These are phyloP conservation scores for Drosophila repletoides DNA, from an alignment of 1,140 invertebrate genomes.

Conservation along the genomic window DNA sequence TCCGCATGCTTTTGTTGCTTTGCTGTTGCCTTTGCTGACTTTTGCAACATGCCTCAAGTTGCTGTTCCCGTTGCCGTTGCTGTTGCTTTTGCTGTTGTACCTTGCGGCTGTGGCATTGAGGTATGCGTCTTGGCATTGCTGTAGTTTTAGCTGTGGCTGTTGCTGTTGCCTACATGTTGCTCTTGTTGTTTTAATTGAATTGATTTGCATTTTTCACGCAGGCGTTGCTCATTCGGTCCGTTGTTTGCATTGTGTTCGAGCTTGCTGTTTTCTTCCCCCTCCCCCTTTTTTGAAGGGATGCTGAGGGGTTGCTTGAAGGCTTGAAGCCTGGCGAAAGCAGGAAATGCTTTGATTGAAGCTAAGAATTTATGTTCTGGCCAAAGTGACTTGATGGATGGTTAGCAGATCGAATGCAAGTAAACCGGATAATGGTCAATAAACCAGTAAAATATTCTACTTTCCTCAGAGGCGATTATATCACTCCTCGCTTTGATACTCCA, in stretches of 20 bases:
- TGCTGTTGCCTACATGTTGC: constrained; percentile 47
- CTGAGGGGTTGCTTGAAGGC: not conserved
- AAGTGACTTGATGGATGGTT: constrained; percentile 4
- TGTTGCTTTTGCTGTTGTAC: constrained; percentile 34
- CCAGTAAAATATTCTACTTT: not conserved
- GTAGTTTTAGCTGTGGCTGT: constrained; percentile 16
- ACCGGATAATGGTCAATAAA: not conserved
- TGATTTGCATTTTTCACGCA: constrained; percentile 81
- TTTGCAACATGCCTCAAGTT: constrained; percentile 30
- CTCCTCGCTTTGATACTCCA: not conserved
- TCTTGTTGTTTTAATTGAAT: constrained; percentile 80
- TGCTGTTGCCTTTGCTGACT: too few relatives aligned
- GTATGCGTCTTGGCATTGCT: constrained; percentile 53
- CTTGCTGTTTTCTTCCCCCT: too few relatives aligned
- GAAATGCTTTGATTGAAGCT: constrained; percentile 39
- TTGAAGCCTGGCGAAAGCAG: constrained; percentile 43
- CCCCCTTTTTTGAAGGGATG: too few relatives aligned
- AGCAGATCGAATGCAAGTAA: not conserved
- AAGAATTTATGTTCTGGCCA: constrained; percentile 36
- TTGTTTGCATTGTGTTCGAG: constrained; percentile 60
- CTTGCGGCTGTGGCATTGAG: constrained; percentile 57
- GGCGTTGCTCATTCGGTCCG: constrained; percentile 64
- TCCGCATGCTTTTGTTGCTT: constrained; percentile 59
- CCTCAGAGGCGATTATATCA: constrained; percentile 10
- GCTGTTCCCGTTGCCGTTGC: constrained; percentile 16